These are phyloP conservation scores for Sylvilagus floridanus DNA, from an alignment of 2,797 vertebrate genomes.

Conservation along the genomic window DNA sequence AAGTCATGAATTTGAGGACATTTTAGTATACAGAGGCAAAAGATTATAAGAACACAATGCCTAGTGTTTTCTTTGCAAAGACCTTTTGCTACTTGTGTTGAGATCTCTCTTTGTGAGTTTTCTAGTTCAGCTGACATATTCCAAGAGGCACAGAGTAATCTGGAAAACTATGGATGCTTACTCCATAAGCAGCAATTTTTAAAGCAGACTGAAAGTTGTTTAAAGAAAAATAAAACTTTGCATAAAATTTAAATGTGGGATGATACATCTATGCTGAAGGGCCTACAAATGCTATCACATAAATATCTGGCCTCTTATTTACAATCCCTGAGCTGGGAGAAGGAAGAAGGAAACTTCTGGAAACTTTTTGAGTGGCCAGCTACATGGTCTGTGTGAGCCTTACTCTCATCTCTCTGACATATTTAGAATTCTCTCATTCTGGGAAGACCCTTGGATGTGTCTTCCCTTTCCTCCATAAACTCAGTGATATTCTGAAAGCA, in stretches of 20 bases:
- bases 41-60: neutral
- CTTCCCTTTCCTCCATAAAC: neutral
- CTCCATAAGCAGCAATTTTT: neutral
- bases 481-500: neutral
- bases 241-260: neutral
- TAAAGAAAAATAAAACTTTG: constrained; percentile 4
- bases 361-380: neutral
- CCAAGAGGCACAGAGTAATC: neutral
- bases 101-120: neutral
- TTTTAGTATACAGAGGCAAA: neutral
- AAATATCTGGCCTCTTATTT: neutral
- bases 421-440: neutral
- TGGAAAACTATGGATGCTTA: neutral
- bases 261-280: neutral
- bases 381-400: neutral
- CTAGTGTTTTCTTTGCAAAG: neutral
- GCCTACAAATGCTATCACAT: neutral
- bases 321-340: neutral
- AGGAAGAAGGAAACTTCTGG: neutral
- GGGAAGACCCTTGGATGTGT: neutral
- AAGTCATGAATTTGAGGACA: neutral
- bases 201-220: neutral
- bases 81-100: neutral
- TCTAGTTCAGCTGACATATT: neutral
- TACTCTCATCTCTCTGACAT: neutral